Percentiles rank a stretch among this genome's conserved stretches.
Evolutionary conservation across 2,888 invertebrate species (phyloP).

Genomic region (Macrosoma leucophasiata): DNA sequence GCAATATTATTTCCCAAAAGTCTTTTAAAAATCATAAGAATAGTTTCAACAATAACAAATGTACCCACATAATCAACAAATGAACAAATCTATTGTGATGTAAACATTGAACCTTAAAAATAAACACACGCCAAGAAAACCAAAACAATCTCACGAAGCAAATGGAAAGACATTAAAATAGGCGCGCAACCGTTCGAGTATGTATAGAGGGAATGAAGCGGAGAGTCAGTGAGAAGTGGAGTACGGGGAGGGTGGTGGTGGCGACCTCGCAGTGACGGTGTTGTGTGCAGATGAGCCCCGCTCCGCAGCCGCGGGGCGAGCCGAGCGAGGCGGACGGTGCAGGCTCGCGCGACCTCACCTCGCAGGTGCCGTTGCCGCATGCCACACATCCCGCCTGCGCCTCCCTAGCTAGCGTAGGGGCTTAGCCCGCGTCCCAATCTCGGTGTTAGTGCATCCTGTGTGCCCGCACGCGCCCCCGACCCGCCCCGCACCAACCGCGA

Average conservation of each 20-base stretch:
- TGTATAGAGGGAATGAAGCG: constrained; percentile 38
- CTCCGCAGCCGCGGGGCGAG: constrained; percentile 66
- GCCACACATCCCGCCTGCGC: constrained; percentile 42
- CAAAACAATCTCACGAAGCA: too few relatives aligned
- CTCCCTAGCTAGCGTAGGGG: constrained; percentile 58
- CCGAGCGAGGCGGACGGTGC: constrained; percentile 57
- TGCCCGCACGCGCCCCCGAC: constrained; percentile 41
- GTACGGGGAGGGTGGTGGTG: constrained; percentile 60
- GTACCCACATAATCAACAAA: too few relatives aligned
- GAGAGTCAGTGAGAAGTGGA: constrained; percentile 73
- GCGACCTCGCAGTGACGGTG: constrained; percentile 64
- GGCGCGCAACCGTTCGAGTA: constrained; percentile 27
- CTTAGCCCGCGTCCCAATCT: constrained; percentile 59
- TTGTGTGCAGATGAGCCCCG: constrained; percentile 74
- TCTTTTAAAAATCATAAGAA: too few relatives aligned
- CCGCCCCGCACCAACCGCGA: constrained; percentile 47
- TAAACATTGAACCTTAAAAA: too few relatives aligned
- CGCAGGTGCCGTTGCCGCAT: constrained; percentile 64
- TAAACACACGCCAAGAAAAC: too few relatives aligned
- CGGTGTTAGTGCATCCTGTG: constrained; percentile 61
- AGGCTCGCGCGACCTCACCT: constrained; percentile 66
- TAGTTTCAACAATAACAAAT: too few relatives aligned
- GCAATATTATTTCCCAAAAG: too few relatives aligned
- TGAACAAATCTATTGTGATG: too few relatives aligned
- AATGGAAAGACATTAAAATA: too few relatives aligned